Conservation (phyloP, 2,113 vertebrate genomes). For the Suricata suricatta region DNA sequence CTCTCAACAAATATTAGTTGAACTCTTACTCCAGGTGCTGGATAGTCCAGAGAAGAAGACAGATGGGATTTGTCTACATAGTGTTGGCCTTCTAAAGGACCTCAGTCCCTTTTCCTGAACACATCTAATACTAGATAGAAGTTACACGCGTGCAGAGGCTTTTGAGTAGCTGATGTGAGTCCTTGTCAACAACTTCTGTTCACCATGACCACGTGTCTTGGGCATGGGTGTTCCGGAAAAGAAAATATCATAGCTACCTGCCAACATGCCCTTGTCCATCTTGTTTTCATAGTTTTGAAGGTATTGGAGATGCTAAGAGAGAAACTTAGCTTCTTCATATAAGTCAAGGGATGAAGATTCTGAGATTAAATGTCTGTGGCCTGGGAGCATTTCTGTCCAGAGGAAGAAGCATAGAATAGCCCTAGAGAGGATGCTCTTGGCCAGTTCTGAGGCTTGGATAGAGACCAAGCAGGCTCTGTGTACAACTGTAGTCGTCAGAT, state of each 20-base stretch:
- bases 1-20: background rate
- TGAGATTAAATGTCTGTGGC: background rate
- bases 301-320: background rate
- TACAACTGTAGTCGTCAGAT: background rate
- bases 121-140: background rate
- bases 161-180: background rate
- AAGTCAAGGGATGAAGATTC: background rate
- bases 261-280: accelerated
- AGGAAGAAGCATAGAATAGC: background rate
- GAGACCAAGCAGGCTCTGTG: background rate
- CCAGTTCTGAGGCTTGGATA: background rate
- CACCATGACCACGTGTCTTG: background rate
- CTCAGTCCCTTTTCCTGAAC: background rate
- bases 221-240: background rate
- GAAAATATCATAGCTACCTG: background rate
- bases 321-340: background rate
- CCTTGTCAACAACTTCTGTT: background rate
- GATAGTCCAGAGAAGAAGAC: background rate
- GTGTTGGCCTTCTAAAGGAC: background rate
- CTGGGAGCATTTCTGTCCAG: background rate
- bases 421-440: background rate
- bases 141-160: background rate
- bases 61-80: background rate
- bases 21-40: background rate
- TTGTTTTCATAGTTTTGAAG: background rate